Conservation (phyloP, 2,113 vertebrate genomes). For the Bufo gargarizans region DNA sequence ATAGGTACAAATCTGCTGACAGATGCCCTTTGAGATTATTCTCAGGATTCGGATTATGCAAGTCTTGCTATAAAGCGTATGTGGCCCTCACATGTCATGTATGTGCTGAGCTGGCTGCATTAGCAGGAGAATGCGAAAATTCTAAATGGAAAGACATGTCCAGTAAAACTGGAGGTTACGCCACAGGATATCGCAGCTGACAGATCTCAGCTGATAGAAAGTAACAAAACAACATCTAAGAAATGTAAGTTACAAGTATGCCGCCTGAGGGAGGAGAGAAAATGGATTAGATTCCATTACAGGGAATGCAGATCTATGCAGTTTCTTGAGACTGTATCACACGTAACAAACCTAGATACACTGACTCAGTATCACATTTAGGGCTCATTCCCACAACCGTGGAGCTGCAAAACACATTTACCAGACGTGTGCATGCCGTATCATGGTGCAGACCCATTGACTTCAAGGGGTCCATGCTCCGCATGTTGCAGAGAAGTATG, state of each 20-base stretch:
- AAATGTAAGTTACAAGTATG: neutral
- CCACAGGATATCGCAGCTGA: neutral
- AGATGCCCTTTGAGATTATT: no score
- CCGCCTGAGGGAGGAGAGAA: no score
- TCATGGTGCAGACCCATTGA: no score
- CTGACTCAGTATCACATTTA: neutral
- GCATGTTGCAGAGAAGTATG: no score
- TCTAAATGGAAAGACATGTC: neutral
- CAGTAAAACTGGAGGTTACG: neutral
- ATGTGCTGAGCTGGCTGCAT: slow-evolving; percentile 1
- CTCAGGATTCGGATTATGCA: no score
- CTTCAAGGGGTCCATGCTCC: no score
- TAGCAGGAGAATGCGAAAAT: neutral
- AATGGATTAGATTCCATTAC: neutral
- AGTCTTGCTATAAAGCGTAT: neutral
- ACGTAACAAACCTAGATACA: neutral
- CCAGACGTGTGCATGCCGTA: no score
- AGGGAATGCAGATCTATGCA: neutral
- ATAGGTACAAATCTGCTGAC: no score
- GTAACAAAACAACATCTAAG: neutral
- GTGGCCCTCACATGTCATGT: neutral
- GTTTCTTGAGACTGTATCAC: neutral
- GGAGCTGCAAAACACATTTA: no score
- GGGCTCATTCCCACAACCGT: no score
- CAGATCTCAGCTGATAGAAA: neutral